phyloP scores from a whole-genome alignment of 2,888 invertebrate genomes.

The Acanthopleura granulata region DNA sequence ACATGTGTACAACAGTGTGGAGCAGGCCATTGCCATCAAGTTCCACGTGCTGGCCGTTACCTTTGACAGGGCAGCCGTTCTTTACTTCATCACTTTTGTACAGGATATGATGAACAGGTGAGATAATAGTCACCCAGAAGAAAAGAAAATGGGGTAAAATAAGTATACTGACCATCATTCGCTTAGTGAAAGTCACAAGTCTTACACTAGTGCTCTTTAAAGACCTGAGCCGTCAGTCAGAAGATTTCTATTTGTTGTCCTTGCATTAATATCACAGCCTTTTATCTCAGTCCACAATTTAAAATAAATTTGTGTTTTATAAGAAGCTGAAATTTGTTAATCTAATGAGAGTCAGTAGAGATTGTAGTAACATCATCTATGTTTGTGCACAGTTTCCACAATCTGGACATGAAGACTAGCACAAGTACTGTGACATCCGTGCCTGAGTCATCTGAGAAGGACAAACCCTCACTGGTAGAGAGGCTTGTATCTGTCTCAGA shows the following conservation, averaged over 20 bases:
- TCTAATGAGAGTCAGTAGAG: too few relatives aligned
- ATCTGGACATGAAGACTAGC: constrained; percentile 50
- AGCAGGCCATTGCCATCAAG: constrained; percentile 82
- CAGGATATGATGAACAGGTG: constrained; percentile 74
- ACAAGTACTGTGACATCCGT: constrained; percentile 48
- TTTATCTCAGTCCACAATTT: too few relatives aligned
- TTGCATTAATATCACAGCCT: too few relatives aligned
- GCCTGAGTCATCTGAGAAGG: constrained; percentile 38
- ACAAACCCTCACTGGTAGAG: constrained; percentile 33
- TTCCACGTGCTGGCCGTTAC: constrained; percentile 77
- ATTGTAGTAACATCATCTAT: too few relatives aligned
- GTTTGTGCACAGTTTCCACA: constrained; percentile 29
- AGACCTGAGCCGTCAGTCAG: too few relatives aligned
- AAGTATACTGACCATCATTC: too few relatives aligned
- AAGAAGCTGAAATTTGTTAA: too few relatives aligned
- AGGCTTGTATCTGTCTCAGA: constrained; percentile 38
- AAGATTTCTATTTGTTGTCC: too few relatives aligned
- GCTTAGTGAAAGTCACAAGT: too few relatives aligned
- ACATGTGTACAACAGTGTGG: constrained; percentile 83
- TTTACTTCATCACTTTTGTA: constrained; percentile 79
- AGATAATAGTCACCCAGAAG: neutral
- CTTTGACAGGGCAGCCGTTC: constrained; percentile 81
- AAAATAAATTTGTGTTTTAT: too few relatives aligned
- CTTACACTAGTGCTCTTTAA: too few relatives aligned
- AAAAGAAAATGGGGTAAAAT: too few relatives aligned